A percentile compares a stretch with the other conserved stretches of the same genome.
These are phyloP conservation scores for Dryoscopus gambensis DNA, from an alignment of 2,113 vertebrate species.

Conservation along the genomic window DNA sequence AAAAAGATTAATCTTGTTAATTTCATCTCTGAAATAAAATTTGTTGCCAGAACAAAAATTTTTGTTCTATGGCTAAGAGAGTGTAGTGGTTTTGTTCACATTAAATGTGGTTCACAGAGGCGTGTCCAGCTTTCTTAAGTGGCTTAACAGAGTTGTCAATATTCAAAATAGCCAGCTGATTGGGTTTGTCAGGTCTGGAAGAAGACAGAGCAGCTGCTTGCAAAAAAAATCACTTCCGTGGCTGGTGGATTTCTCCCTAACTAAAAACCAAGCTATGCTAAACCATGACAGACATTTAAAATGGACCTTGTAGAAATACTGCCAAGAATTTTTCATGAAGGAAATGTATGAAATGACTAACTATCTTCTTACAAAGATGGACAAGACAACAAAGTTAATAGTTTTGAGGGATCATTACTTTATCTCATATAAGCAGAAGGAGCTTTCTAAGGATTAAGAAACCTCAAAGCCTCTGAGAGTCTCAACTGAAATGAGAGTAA, in stretches of 20 bases:
- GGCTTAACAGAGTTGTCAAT: no score
- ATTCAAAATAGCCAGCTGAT: no score
- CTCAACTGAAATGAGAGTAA: neutral
- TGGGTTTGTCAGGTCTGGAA: no score
- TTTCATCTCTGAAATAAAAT: neutral
- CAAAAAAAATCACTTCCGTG: no score
- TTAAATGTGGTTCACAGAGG: no score
- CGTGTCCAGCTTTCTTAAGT: no score
- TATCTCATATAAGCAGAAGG: constrained; percentile 5
- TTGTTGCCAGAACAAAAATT: neutral
- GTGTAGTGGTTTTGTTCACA: no score
- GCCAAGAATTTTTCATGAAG: neutral
- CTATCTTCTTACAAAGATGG: neutral
- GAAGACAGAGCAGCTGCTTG: no score
- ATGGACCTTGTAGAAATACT: neutral
- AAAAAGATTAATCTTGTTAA: neutral
- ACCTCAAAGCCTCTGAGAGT: neutral
- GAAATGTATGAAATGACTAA: neutral
- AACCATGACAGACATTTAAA: neutral
- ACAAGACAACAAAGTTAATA: neutral
- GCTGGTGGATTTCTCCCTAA: no score
- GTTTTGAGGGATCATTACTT: neutral
- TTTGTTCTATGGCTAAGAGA: neutral
- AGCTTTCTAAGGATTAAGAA: constrained; percentile 7
- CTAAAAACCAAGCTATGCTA: no score